Evolutionary conservation across 2,888 invertebrate species (phyloP).

Genomic region (Clanis bilineata): DNA sequence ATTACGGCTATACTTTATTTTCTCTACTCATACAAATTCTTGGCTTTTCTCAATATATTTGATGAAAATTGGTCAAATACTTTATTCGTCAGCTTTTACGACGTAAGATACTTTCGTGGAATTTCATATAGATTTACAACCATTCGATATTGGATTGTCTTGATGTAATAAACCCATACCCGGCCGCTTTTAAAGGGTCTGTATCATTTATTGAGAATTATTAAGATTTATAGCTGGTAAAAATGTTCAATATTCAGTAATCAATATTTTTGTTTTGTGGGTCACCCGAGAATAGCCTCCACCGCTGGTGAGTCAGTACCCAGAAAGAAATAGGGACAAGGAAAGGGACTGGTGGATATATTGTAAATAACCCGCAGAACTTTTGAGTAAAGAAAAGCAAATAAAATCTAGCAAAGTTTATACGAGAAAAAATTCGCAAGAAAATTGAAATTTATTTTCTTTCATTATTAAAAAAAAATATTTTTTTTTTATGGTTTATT

Average conservation of each 20-base stretch:
- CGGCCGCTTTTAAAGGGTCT: neutral
- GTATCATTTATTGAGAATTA: neutral
- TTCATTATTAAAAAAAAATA: no score
- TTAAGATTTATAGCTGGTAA: neutral
- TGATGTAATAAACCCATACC: neutral
- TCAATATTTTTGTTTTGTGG: no score
- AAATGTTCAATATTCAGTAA: no score
- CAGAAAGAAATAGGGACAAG: no score
- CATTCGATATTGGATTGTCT: neutral
- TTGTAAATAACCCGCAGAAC: no score
- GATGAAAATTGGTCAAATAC: neutral
- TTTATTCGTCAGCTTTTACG: neutral
- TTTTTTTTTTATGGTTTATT: no score
- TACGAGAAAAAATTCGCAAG: neutral
- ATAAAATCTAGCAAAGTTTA: no score
- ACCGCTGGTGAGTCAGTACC: no score
- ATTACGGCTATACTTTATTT: neutral
- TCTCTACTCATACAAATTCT: neutral
- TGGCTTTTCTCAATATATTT: slow-evolving; percentile 3
- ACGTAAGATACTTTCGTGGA: neutral
- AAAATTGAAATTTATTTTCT: no score
- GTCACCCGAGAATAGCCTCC: no score
- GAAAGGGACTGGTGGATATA: no score
- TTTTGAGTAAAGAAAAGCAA: no score
- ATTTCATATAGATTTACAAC: neutral